phyloP scores from a whole-genome alignment of 2,113 vertebrate species.

The Climacteris rufus region DNA sequence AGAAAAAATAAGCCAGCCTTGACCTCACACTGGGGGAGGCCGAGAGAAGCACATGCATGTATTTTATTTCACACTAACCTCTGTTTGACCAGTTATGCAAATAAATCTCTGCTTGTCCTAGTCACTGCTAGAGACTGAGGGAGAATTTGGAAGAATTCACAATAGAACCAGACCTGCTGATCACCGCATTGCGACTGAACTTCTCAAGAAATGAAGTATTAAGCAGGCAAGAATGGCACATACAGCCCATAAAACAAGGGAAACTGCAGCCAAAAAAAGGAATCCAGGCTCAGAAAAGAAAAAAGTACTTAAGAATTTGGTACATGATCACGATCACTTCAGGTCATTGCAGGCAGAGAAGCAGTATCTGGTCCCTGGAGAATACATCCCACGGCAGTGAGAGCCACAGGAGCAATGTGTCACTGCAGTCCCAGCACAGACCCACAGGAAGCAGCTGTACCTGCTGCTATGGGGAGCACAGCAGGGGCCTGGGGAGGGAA shows the following conservation, averaged over 20 bases:
- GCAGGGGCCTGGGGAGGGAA: neutral
- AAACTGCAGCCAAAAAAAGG: neutral
- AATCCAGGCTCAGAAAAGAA: neutral
- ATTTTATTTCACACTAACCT: slow-evolving; percentile 49
- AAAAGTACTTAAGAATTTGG: neutral
- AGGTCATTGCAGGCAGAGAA: neutral
- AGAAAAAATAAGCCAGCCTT: slow-evolving; percentile 34
- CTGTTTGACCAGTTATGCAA: slow-evolving; percentile 30
- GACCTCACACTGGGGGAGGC: neutral
- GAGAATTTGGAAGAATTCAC: neutral
- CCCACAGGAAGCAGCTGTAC: neutral
- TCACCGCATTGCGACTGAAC: neutral
- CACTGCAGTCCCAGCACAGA: neutral
- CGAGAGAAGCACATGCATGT: neutral
- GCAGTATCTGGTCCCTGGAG: neutral
- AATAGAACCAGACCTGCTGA: neutral
- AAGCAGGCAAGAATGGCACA: neutral
- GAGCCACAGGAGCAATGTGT: rapidly evolving
- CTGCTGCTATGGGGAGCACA: rapidly evolving
- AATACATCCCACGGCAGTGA: neutral
- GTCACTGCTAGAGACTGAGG: neutral
- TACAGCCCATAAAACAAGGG: neutral
- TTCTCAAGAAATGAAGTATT: neutral
- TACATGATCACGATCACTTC: neutral
- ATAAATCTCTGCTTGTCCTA: slow-evolving; percentile 7